phyloP scores from a whole-genome alignment of 2,888 invertebrate species.

The Pilophorus perplexus region DNA sequence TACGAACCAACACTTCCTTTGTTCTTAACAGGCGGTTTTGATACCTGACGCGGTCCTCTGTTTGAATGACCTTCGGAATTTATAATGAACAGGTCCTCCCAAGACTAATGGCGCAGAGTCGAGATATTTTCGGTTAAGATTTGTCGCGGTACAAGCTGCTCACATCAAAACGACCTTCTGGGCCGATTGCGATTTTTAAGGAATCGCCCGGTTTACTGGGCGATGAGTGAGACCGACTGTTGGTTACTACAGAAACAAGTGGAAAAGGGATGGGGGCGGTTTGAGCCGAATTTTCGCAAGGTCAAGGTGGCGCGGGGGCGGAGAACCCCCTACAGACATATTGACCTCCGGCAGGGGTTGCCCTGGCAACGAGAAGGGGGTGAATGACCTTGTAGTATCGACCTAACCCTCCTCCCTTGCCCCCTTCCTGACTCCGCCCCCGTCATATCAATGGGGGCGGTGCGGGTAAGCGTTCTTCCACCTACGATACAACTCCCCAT shows the following conservation, averaged over 20 bases:
- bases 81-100: too few relatives aligned
- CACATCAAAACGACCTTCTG: too few relatives aligned
- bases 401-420: conserved; percentile 18
- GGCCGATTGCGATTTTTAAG: too few relatives aligned
- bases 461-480: neutral
- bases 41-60: too few relatives aligned
- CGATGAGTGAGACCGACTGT: too few relatives aligned
- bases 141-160: too few relatives aligned
- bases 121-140: too few relatives aligned
- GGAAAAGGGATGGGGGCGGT: neutral
- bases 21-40: too few relatives aligned
- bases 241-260: neutral
- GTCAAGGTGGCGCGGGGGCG: conserved; percentile 39
- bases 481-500: conserved; percentile 11
- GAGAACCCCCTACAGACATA: conserved; percentile 40
- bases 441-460: conserved; percentile 10
- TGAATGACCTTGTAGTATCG: conserved; percentile 40
- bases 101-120: too few relatives aligned
- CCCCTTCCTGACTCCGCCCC: conserved; percentile 16
- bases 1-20: too few relatives aligned
- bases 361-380: conserved; percentile 34
- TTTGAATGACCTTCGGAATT: too few relatives aligned
- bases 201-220: too few relatives aligned
- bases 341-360: conserved; percentile 36
- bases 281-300: conserved; percentile 36